These are phyloP conservation scores for Selenia dentaria DNA, from an alignment of 2,888 invertebrate genomes.

Conservation along the genomic window DNA sequence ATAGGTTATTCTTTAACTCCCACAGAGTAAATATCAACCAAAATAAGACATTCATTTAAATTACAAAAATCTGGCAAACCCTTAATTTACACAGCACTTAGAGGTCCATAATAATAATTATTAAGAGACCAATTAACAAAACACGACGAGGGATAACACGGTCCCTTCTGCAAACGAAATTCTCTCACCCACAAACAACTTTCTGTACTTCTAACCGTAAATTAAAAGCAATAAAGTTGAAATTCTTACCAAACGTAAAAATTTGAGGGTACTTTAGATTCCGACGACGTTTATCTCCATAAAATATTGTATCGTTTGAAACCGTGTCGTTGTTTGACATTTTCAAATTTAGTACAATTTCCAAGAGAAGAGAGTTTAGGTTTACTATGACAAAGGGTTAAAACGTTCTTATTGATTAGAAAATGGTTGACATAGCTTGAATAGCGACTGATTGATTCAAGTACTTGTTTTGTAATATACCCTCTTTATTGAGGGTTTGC, in stretches of 20 bases:
- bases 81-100: conserved; percentile 29
- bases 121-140: conserved; percentile 35
- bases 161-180: conserved; percentile 19
- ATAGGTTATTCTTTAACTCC: no score
- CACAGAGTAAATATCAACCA: no score
- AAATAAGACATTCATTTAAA: background rate
- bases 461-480: conserved; percentile 25
- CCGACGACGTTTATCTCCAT: background rate
- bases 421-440: conserved; percentile 27
- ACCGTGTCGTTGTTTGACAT: conserved; percentile 4
- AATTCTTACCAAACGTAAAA: background rate
- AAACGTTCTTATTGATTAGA: background rate
- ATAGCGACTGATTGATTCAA: conserved; percentile 29
- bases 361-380: background rate
- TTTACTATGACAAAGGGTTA: conserved; percentile 6
- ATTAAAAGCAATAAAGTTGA: conserved; percentile 1
- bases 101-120: conserved; percentile 29
- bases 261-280: background rate
- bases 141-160: conserved; percentile 27
- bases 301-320: background rate
- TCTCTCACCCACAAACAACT: background rate
- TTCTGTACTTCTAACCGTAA: conserved; percentile 11
- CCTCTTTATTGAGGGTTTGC: conserved; percentile 10
- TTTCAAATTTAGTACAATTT: background rate
- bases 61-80: conserved; percentile 5